A percentile compares a stretch with the other conserved stretches of the same genome.
Conservation (phyloP, 2,113 vertebrate species). For the Spea multiplicata region DNA sequence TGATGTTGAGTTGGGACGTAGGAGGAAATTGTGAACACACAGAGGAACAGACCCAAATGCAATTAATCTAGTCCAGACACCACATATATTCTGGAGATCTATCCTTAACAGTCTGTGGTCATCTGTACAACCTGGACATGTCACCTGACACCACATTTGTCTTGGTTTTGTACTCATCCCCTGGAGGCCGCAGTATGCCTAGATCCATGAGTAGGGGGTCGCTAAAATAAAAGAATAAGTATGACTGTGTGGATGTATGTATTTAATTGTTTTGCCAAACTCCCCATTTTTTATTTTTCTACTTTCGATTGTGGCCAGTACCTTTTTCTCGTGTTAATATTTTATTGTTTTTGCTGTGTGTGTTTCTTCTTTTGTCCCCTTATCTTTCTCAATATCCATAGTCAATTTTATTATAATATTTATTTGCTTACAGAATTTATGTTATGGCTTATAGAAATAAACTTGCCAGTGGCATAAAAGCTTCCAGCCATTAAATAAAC, state of each 20-base stretch:
- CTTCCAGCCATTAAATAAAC: too few species aligned
- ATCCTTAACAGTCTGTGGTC: not conserved
- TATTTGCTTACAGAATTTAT: too few species aligned
- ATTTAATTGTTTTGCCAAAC: not conserved
- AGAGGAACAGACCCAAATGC: constrained; percentile 1
- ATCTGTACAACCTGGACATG: constrained; percentile 20
- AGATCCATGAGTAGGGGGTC: not conserved
- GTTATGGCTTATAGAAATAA: too few species aligned
- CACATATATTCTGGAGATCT: not conserved
- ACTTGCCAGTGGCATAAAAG: too few species aligned
- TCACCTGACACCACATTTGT: constrained; percentile 27
- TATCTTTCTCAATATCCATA: too few species aligned
- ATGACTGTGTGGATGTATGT: not conserved
- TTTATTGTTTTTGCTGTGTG: too few species aligned
- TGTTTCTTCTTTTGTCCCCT: too few species aligned
- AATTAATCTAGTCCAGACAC: constrained; percentile 16
- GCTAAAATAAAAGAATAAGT: not conserved
- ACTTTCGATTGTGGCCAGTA: too few species aligned
- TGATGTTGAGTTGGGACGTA: constrained; percentile 2
- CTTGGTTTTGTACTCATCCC: constrained; percentile 8
- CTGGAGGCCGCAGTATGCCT: not conserved
- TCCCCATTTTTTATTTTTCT: not conserved
- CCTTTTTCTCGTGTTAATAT: too few species aligned
- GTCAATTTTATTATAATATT: too few species aligned
- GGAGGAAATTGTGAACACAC: constrained; percentile 12